These are phyloP conservation scores for Dermochelys coriacea DNA, from an alignment of 2,797 vertebrate species.

Conservation along the genomic window DNA sequence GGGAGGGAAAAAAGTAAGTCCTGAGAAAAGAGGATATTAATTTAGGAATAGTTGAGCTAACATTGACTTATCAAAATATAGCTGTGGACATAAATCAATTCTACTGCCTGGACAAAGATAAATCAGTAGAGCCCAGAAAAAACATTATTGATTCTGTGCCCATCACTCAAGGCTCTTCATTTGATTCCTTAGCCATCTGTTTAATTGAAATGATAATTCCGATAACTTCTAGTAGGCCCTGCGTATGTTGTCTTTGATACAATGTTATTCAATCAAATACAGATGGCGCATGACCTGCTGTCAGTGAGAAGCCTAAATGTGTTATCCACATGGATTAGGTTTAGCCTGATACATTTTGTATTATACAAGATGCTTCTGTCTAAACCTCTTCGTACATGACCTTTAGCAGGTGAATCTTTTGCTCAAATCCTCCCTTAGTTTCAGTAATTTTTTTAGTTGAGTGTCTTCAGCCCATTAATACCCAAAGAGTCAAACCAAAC, in stretches of 20 bases:
- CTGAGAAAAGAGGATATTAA: slow-evolving; percentile 80
- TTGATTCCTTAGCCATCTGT: slow-evolving; percentile 87
- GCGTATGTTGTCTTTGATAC: slow-evolving; percentile 76
- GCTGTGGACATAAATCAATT: slow-evolving; percentile 82
- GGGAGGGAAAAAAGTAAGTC: slow-evolving; percentile 34
- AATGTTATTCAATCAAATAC: slow-evolving; percentile 74
- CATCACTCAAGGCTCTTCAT: slow-evolving; percentile 85
- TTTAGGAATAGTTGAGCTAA: slow-evolving; percentile 85
- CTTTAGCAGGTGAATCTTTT: slow-evolving; percentile 46
- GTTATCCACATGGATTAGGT: slow-evolving; percentile 55
- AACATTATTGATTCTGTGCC: slow-evolving; percentile 87
- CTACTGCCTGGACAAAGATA: slow-evolving; percentile 76
- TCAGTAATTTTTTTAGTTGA: slow-evolving; percentile 33
- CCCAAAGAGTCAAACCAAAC: slow-evolving; percentile 13
- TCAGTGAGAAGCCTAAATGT: slow-evolving; percentile 56
- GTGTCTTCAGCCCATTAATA: neutral
- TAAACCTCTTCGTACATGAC: slow-evolving; percentile 45
- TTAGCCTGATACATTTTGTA: slow-evolving; percentile 48
- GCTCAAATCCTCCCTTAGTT: slow-evolving; percentile 20
- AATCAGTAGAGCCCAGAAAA: slow-evolving; percentile 89
- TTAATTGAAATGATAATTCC: slow-evolving; percentile 88
- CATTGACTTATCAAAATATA: slow-evolving; percentile 87
- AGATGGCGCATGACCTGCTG: slow-evolving; percentile 57
- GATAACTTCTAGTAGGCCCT: slow-evolving; percentile 75
- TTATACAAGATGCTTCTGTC: slow-evolving; percentile 60